phyloP scores from a whole-genome alignment of 2,113 vertebrate genomes.

The Grammomys dolichurus region DNA sequence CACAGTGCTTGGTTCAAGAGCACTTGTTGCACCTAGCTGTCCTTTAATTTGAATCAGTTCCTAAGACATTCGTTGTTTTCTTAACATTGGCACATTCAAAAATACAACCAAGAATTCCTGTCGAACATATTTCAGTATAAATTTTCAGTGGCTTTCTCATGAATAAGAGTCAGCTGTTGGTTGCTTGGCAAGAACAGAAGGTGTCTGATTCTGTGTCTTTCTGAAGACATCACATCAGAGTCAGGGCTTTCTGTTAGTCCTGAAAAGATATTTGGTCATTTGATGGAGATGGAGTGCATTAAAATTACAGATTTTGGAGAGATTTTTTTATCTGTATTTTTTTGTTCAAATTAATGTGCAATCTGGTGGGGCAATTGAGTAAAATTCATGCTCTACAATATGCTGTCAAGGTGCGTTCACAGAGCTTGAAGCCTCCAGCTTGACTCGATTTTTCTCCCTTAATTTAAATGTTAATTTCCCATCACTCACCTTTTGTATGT shows the following conservation, averaged over 20 bases:
- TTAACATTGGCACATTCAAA: not conserved
- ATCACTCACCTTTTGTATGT: not conserved
- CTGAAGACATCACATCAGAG: not conserved
- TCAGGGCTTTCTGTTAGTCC: not conserved
- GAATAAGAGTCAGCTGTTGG: not conserved
- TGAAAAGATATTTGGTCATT: not conserved
- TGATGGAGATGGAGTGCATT: not conserved
- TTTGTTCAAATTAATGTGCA: not conserved
- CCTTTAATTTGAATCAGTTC: not conserved
- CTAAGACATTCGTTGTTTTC: not conserved
- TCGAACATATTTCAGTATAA: not conserved
- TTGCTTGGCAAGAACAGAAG: not conserved
- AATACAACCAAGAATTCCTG: not conserved
- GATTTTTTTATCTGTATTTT: not conserved
- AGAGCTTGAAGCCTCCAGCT: not conserved
- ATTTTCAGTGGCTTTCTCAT: not conserved
- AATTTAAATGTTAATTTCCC: not conserved
- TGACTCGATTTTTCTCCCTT: not conserved
- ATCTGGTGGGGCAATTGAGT: not conserved
- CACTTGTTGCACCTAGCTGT: not conserved
- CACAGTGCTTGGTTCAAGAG: not conserved
- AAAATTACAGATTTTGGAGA: not conserved
- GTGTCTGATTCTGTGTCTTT: not conserved
- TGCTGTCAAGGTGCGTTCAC: not conserved
- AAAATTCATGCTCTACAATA: not conserved